Percentiles rank a stretch among this genome's conserved stretches.
Evolutionary conservation across 2,113 vertebrate genomes (phyloP).

Genomic region (Gnathonemus longibarbis): DNA sequence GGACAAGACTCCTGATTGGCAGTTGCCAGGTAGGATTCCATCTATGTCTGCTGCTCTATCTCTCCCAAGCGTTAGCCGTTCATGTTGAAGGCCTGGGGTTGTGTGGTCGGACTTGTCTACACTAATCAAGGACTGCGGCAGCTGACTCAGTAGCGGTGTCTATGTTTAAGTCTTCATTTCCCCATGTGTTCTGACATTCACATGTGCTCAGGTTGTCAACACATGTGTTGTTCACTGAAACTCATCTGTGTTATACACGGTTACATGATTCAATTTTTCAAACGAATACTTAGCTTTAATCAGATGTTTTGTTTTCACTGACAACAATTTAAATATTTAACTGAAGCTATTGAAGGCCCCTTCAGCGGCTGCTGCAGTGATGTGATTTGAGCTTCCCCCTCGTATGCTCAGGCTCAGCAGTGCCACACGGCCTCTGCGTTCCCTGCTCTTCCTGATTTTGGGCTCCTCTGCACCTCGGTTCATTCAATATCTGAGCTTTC

Average conservation of each 20-base stretch:
- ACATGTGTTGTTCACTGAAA: background rate
- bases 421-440: background rate
- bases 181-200: background rate
- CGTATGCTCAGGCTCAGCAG: background rate
- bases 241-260: background rate
- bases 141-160: background rate
- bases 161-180: background rate
- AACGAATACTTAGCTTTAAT: background rate
- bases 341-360: background rate
- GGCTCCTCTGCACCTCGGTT: background rate
- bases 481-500: background rate
- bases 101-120: background rate
- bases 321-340: background rate
- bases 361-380: background rate
- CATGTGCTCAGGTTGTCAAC: background rate
- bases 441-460: background rate
- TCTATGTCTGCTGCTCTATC: background rate
- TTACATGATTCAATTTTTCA: background rate
- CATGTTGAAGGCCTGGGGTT: background rate
- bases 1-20: background rate
- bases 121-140: background rate
- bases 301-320: background rate
- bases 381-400: background rate
- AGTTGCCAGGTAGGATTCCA: background rate
- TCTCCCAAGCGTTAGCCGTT: background rate